Base-by-base conservation (phyloP, 2,888 invertebrate genomes). In the Rhingia rostrata region DNA sequence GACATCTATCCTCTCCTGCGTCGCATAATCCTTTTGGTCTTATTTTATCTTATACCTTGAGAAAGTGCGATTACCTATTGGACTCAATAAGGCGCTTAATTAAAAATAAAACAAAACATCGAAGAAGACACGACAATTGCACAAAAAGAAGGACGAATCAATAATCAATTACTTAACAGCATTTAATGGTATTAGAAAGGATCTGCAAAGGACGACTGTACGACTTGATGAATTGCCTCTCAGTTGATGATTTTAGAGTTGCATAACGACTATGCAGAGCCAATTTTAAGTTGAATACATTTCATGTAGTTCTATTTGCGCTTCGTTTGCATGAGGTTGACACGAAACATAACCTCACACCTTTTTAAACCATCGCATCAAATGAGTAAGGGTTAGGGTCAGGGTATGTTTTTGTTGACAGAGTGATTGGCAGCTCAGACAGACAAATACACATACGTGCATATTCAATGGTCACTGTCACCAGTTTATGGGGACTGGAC, bases 91-190 rank as follows among this genome's bases (percentile, higher is more conserved):
- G 60, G 41, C 70, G 45, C 56, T 54, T 49, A 74, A 74, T 54
- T 73, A 69, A 58, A 66, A 43, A 37, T 49, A 32, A 30, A 32
- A 49, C 3, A 49, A 2, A 30, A 30, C 7, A 7, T 22, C 12
- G 33, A 35, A 60, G 12, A 49, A 56, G 10, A 6, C n/a, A 56
- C 37, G 41, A 47, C 12, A 49, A 43, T 39, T 39, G 41, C 39
- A 12, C 66, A 35, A 37, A 41, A 73, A 47, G 49, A 61, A 51
- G 63, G 63, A 73, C 56, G 47, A 78, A 83, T 83, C 78, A 73
- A 78, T 83, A 83, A 78, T 73, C 82, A 82, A 72, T 72, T 81
- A 70, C 74, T 75, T 81, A 39, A 33, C 37, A 51, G 72, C 73
- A 83, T 22, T 22, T 22, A 78, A 63, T 73, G 63, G 73, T 78